A percentile compares a stretch with the other conserved stretches of the same genome.
These are phyloP conservation scores for Karalla daura DNA, from an alignment of 2,797 vertebrate genomes.

Conservation along the genomic window DNA sequence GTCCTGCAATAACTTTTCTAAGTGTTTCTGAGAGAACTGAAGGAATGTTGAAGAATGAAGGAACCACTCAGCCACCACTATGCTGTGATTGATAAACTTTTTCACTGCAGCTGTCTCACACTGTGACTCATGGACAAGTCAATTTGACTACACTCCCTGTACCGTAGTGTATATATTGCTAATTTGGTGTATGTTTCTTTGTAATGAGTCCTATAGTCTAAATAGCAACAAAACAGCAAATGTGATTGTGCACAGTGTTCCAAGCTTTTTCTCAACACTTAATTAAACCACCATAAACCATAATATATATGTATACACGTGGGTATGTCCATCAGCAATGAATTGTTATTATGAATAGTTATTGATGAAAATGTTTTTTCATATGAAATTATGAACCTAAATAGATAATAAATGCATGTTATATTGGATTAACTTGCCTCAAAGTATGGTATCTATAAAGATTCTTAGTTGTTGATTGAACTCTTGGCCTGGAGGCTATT, in stretches of 20 bases:
- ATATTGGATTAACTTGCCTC: no score
- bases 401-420: no score
- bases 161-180: background rate
- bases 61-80: conserved; percentile 21
- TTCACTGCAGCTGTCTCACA: background rate
- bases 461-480: no score
- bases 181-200: background rate
- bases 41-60: conserved; percentile 44
- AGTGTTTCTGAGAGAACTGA: conserved; percentile 49
- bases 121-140: conserved; percentile 10
- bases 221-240: background rate
- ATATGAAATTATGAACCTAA: no score
- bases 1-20: conserved; percentile 55
- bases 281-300: background rate
- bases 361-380: no score
- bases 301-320: background rate
- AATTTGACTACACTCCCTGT: conserved; percentile 2
- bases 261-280: background rate
- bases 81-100: conserved; percentile 34
- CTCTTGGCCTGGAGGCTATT: no score
- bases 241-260: background rate
- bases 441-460: no score
- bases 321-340: background rate
- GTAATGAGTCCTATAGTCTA: background rate
- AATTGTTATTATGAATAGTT: background rate